These are phyloP conservation scores for Cranoglanis bouderius DNA, from an alignment of 2,113 vertebrate species.

Conservation along the genomic window DNA sequence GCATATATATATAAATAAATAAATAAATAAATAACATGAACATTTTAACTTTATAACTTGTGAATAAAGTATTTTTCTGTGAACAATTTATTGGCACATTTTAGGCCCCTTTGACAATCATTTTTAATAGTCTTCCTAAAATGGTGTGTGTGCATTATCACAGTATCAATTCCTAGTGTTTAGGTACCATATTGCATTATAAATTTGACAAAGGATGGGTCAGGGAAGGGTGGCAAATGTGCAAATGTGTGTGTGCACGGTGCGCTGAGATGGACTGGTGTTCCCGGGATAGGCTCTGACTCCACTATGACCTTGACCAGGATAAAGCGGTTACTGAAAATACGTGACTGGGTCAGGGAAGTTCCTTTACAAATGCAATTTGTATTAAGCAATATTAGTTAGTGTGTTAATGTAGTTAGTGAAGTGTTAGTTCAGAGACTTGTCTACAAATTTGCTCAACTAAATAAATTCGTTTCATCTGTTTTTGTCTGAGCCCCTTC, in stretches of 20 bases:
- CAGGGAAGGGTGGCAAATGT: neutral
- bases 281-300: neutral
- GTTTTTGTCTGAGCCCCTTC: slow-evolving; percentile 3
- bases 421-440: neutral
- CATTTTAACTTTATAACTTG: neutral
- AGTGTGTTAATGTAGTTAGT: neutral
- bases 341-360: neutral
- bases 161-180: neutral
- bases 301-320: neutral
- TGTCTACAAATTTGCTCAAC: neutral
- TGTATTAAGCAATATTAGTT: neutral
- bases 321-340: neutral
- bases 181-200: neutral
- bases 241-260: too few relatives aligned
- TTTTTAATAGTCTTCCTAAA: neutral
- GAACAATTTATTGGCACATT: neutral
- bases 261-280: too few relatives aligned
- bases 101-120: neutral
- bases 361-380: neutral
- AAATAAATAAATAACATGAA: neutral
- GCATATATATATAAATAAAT: too few relatives aligned
- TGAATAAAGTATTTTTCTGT: neutral
- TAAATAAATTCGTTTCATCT: neutral
- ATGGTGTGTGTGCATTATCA: neutral
- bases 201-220: neutral